These are phyloP conservation scores for Gallinago solitaria DNA, from an alignment of 2,797 vertebrate species.

Conservation along the genomic window DNA sequence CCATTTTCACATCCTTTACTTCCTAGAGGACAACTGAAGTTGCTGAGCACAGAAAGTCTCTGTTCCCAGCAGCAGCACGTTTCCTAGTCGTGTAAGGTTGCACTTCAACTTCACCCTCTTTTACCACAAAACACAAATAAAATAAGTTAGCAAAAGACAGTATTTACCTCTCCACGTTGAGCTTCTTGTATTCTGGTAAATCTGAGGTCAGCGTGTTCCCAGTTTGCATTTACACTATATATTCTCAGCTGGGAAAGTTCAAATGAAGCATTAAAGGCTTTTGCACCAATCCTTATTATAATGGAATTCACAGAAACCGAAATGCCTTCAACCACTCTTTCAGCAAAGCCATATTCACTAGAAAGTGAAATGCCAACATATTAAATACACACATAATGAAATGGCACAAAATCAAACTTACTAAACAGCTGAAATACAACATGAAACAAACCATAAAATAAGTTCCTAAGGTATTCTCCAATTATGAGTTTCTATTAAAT, in stretches of 20 bases:
- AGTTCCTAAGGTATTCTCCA: not conserved
- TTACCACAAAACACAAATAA: not conserved
- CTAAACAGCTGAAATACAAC: not conserved
- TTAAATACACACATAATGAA: not conserved
- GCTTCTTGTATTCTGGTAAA: constrained; percentile 94
- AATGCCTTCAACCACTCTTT: constrained; percentile 98
- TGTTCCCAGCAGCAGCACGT: rapidly evolving
- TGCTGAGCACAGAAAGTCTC: not conserved
- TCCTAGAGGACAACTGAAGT: not conserved
- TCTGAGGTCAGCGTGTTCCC: constrained; percentile 89
- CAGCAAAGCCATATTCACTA: constrained; percentile 98
- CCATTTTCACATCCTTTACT: not conserved
- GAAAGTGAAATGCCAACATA: constrained; percentile 61
- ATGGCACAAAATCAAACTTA: not conserved
- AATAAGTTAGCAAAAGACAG: not conserved
- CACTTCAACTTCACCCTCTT: not conserved
- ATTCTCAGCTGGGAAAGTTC: constrained; percentile 98
- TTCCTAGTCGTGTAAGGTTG: not conserved
- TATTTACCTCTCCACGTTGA: constrained; percentile 90
- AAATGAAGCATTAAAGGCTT: constrained; percentile 98
- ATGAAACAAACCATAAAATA: not conserved
- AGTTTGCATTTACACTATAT: constrained; percentile 96
- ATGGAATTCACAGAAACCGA: constrained; percentile 97
- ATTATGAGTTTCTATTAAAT: not conserved
- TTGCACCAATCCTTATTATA: constrained; percentile 94